A percentile compares a stretch with the other conserved stretches of the same genome.
Evolutionary conservation across 2,888 invertebrate species (phyloP).

Genomic region (Bimastos eiseni): DNA sequence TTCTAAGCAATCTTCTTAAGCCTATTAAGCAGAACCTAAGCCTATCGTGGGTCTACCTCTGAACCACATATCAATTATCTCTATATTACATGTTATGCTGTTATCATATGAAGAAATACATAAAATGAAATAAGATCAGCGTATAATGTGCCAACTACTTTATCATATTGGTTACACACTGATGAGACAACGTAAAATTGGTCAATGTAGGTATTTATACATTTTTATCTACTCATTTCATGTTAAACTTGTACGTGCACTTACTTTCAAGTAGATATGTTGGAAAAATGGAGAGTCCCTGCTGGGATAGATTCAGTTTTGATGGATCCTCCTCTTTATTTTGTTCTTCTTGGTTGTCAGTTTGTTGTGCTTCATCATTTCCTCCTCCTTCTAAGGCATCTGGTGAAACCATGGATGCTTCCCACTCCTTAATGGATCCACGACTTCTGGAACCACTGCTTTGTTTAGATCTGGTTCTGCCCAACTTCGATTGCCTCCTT

Average conservation of each 20-base stretch:
- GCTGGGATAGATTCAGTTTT: neutral
- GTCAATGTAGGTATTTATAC: no score
- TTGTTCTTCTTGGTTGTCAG: neutral
- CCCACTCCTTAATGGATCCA: neutral
- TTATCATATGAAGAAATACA: no score
- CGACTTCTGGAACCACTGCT: neutral
- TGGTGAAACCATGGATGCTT: neutral
- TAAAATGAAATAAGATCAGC: no score
- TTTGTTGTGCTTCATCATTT: neutral
- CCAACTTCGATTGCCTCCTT: neutral
- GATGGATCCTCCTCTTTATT: neutral
- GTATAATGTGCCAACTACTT: no score
- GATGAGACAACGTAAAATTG: no score
- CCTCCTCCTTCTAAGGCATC: neutral
- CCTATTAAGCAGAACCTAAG: no score
- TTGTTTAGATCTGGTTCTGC: neutral
- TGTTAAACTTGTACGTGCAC: neutral
- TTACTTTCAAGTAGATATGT: conserved; percentile 17
- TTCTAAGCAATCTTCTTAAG: no score
- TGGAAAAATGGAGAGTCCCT: neutral
- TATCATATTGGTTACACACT: no score
- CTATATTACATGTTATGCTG: no score
- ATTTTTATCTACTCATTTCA: neutral
- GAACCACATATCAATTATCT: no score
- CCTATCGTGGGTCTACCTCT: no score